Evolutionary conservation across 1,140 invertebrate genomes (phyloP).

Genomic region (Leptopilina boulardi): DNA sequence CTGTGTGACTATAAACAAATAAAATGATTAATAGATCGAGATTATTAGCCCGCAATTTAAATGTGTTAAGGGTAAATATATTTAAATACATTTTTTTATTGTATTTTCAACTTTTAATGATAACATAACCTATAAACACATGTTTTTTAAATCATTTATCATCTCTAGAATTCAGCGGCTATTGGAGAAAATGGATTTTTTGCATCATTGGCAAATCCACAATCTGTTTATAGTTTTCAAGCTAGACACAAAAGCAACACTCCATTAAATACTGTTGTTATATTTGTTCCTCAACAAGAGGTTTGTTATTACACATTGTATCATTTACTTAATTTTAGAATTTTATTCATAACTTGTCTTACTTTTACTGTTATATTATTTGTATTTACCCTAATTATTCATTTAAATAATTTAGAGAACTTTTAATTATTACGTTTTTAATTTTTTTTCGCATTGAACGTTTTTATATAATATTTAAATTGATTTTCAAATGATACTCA

Average conservation of each 20-base stretch:
- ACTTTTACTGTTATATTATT: slow-evolving; percentile 24
- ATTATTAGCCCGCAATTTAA: slow-evolving; percentile 53
- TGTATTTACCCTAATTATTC: background rate
- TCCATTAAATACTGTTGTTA: slow-evolving; percentile 93
- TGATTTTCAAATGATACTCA: too few species aligned
- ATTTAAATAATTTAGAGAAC: background rate
- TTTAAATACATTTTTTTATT: slow-evolving; percentile 3
- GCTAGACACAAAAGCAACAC: slow-evolving; percentile 80
- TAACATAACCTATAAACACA: slow-evolving; percentile 40
- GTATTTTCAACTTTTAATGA: slow-evolving; percentile 37
- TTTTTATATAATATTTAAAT: background rate
- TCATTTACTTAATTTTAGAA: slow-evolving; percentile 35
- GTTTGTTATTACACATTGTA: slow-evolving; percentile 71
- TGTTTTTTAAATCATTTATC: background rate
- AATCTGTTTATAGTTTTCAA: slow-evolving; percentile 55
- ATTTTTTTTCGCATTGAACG: background rate
- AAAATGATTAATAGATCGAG: slow-evolving; percentile 58
- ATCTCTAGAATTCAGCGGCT: slow-evolving; percentile 59
- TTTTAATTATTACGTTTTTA: too few species aligned
- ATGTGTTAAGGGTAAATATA: slow-evolving; percentile 49
- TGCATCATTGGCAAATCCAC: slow-evolving; percentile 44
- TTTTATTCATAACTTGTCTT: slow-evolving; percentile 36
- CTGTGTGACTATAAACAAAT: background rate
- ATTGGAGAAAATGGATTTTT: slow-evolving; percentile 48
- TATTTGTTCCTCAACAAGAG: slow-evolving; percentile 99